These are phyloP conservation scores for Brachionus rubens DNA, from an alignment of 1,140 invertebrate species.

Conservation along the genomic window DNA sequence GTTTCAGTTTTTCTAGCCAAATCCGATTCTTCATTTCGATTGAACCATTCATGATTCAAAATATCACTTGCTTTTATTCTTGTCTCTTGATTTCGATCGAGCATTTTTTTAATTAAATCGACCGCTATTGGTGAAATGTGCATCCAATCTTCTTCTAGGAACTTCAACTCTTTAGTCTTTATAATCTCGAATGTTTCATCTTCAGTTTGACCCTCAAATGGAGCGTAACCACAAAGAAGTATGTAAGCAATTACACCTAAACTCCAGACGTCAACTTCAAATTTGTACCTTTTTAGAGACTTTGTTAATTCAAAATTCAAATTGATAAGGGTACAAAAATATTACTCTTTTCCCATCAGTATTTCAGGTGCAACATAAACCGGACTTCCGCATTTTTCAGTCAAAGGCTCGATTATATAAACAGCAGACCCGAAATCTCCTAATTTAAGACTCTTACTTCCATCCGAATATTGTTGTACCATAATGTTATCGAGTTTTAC, in stretches of 20 bases:
- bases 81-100: slow-evolving; percentile 20
- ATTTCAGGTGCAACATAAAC: slow-evolving; percentile 37
- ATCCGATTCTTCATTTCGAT: background rate
- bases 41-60: slow-evolving; percentile 30
- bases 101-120: slow-evolving; percentile 33
- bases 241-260: slow-evolving; percentile 50
- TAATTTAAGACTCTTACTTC: slow-evolving; percentile 58
- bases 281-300: slow-evolving; percentile 49
- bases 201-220: slow-evolving; percentile 46
- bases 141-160: background rate
- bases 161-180: background rate
- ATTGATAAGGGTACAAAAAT: too few species aligned
- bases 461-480: slow-evolving; percentile 42
- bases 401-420: background rate
- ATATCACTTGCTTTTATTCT: slow-evolving; percentile 38
- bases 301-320: background rate
- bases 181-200: slow-evolving; percentile 28
- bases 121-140: background rate
- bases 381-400: slow-evolving; percentile 45
- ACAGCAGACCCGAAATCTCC: slow-evolving; percentile 62
- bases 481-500: slow-evolving; percentile 62
- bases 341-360: background rate
- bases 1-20: background rate
- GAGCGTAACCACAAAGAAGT: slow-evolving; percentile 50
- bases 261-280: slow-evolving; percentile 51